Conservation (phyloP, 2,797 vertebrate genomes). For the Amniataba percoides region DNA sequence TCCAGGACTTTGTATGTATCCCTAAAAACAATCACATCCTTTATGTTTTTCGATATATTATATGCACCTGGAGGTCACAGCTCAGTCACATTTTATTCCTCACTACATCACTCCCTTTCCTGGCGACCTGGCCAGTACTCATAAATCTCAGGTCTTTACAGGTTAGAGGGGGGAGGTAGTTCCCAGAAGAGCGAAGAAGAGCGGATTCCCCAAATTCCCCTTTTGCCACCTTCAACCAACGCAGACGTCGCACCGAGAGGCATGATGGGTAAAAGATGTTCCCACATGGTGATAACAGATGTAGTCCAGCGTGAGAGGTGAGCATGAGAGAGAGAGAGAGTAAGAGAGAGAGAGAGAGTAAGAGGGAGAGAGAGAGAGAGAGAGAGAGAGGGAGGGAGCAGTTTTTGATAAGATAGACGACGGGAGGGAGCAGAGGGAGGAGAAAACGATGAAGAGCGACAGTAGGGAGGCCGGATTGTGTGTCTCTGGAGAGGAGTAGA, state of each 20-base stretch:
- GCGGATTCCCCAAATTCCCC: constrained; percentile 56
- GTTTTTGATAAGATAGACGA: constrained; percentile 45
- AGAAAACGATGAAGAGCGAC: constrained; percentile 47
- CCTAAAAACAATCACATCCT: background rate
- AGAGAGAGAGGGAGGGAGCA: no score
- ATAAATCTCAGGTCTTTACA: constrained; percentile 54
- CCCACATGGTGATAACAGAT: constrained; percentile 59
- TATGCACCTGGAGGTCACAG: constrained; percentile 7
- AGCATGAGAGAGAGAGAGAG: constrained; percentile 5
- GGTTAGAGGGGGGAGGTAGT: background rate
- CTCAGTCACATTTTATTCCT: background rate
- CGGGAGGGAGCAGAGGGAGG: constrained; percentile 36
- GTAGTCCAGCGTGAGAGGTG: constrained; percentile 28
- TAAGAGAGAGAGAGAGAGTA: background rate
- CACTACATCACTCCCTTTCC: constrained; percentile 13
- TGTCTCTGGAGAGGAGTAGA: constrained; percentile 42
- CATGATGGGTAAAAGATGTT: constrained; percentile 68
- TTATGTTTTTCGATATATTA: background rate
- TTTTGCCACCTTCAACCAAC: constrained; percentile 44
- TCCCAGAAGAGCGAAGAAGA: constrained; percentile 22
- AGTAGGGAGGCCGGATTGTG: constrained; percentile 42
- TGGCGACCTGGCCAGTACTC: background rate
- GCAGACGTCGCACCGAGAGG: constrained; percentile 26
- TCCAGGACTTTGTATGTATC: background rate
- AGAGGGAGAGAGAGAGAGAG: no score